phyloP scores from a whole-genome alignment of 2,888 invertebrate species.

The Disparrhopalites patrizii region DNA sequence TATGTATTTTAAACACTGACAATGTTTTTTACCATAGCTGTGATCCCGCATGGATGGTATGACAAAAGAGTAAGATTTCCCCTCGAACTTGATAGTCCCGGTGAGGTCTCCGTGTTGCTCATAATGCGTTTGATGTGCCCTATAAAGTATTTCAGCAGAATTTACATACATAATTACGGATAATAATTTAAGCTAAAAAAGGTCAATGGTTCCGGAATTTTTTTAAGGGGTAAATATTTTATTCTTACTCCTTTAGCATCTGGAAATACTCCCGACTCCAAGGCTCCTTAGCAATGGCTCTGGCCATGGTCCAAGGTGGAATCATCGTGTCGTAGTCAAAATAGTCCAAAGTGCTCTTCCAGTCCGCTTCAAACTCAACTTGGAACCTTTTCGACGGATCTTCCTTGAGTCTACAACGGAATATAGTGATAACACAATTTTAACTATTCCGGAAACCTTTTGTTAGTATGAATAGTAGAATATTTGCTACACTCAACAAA shows the following conservation, averaged over 20 bases:
- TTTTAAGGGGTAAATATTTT: neutral
- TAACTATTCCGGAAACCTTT: neutral
- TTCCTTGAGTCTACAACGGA: conserved; percentile 53
- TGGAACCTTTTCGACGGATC: conserved; percentile 53
- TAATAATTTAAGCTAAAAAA: neutral
- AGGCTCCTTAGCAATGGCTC: conserved; percentile 68
- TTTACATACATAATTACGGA: neutral
- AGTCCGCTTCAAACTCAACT: conserved; percentile 60
- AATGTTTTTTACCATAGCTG: conserved; percentile 67
- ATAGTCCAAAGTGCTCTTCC: conserved; percentile 56
- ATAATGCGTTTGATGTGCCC: conserved; percentile 75
- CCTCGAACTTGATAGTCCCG: conserved; percentile 60
- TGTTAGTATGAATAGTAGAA: neutral
- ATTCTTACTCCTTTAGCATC: conserved; percentile 60
- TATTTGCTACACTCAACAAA: neutral
- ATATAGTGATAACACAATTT: conserved; percentile 19
- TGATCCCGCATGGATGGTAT: conserved; percentile 73
- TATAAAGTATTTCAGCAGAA: conserved; percentile 51
- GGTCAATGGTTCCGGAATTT: neutral
- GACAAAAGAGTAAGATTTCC: conserved; percentile 54
- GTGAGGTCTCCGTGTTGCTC: conserved; percentile 70
- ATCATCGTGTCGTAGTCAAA: conserved; percentile 74
- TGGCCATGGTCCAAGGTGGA: conserved; percentile 62
- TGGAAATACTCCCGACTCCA: conserved; percentile 69
- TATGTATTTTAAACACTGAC: no score